Percentiles rank a stretch among this genome's conserved stretches.
phyloP scores from a whole-genome alignment of 2,888 invertebrate species.

The Apocheima hispidaria region DNA sequence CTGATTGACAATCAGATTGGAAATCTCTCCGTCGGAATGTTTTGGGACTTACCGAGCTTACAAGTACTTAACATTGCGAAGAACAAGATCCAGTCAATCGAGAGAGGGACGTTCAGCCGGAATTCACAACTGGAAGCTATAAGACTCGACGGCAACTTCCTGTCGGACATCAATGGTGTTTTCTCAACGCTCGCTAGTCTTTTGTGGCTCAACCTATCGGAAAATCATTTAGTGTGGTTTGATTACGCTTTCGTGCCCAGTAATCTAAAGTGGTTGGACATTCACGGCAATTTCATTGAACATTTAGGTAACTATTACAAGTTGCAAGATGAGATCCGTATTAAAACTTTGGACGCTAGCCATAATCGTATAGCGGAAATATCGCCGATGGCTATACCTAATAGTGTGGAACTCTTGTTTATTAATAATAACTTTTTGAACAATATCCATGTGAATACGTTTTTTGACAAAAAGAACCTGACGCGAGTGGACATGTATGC shows the following conservation, averaged over 20 bases:
- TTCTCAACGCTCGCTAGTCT: constrained; percentile 94
- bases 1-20: constrained; percentile 96
- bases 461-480: constrained; percentile 93
- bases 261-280: constrained; percentile 95
- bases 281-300: constrained; percentile 96
- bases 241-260: constrained; percentile 96
- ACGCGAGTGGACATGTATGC: constrained; percentile 96
- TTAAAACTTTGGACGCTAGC: constrained; percentile 95
- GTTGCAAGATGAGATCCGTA: constrained; percentile 92
- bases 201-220: constrained; percentile 94
- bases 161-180: constrained; percentile 95
- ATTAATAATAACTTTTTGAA: constrained; percentile 95
- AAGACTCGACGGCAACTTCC: constrained; percentile 94
- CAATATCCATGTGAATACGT: constrained; percentile 93
- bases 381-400: constrained; percentile 93
- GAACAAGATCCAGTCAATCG: constrained; percentile 94
- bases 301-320: constrained; percentile 95
- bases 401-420: constrained; percentile 94
- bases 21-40: constrained; percentile 93
- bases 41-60: constrained; percentile 93
- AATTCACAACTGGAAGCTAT: constrained; percentile 94
- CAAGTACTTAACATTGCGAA: constrained; percentile 95
- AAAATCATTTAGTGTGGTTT: constrained; percentile 97
- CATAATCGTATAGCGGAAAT: constrained; percentile 95
- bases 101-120: constrained; percentile 93